These are phyloP conservation scores for Apantesis nais DNA, from an alignment of 2,888 invertebrate species.

Conservation along the genomic window DNA sequence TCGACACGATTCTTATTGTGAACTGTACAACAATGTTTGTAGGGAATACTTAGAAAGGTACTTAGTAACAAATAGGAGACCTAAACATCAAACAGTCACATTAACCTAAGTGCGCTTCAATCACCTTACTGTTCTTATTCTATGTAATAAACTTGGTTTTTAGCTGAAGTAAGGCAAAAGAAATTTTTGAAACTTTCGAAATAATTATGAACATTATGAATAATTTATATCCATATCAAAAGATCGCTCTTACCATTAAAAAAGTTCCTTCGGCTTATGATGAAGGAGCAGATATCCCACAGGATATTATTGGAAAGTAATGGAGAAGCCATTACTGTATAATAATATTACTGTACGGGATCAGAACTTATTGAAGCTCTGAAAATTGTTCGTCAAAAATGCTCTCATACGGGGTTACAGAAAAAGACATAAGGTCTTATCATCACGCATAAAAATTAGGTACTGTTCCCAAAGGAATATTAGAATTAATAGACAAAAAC, in stretches of 20 bases:
- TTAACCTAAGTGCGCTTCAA: background rate
- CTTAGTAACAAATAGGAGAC: background rate
- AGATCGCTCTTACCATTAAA: background rate
- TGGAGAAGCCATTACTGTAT: background rate
- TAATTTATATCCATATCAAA: background rate
- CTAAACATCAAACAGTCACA: background rate
- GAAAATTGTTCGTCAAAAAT: background rate
- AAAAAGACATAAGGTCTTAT: background rate
- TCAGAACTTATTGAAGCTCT: background rate
- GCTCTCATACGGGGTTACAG: background rate
- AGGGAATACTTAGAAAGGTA: conserved; percentile 19
- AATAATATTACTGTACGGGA: background rate
- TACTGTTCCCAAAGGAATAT: background rate
- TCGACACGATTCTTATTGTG: conserved; percentile 39
- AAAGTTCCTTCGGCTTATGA: background rate
- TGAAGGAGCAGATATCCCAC: background rate
- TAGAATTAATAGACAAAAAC: background rate
- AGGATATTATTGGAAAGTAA: background rate
- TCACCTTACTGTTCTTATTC: background rate
- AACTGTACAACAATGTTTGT: conserved; percentile 35
- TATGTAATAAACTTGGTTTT: background rate
- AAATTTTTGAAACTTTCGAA: background rate
- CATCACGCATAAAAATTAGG: background rate
- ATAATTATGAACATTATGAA: background rate
- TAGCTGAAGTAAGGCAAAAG: background rate